A percentile compares a stretch with the other conserved stretches of the same genome.
These are phyloP conservation scores for Symphodus melops DNA, from an alignment of 2,113 vertebrate genomes.

Conservation along the genomic window DNA sequence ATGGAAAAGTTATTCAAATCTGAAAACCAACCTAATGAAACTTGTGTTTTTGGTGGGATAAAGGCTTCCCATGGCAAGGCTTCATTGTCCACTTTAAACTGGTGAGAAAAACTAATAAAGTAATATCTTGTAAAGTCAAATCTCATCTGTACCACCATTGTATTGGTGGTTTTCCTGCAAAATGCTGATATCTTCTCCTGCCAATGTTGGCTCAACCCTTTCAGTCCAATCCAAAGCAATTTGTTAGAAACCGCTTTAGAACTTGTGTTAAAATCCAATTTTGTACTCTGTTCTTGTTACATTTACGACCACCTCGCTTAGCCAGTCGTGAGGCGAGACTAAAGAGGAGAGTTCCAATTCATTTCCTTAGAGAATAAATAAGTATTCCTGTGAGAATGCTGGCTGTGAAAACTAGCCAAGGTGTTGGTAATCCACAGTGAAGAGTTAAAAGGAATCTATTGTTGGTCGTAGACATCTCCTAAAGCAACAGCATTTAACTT, in stretches of 20 bases:
- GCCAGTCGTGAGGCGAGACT: not conserved
- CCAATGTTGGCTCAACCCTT: not conserved
- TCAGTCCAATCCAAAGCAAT: conserved; percentile 4
- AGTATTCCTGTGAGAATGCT: not conserved
- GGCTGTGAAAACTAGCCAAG: not conserved
- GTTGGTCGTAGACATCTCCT: not conserved
- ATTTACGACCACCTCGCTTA: not conserved
- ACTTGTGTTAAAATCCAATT: not conserved
- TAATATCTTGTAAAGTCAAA: conserved; percentile 5
- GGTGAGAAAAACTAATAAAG: conserved; percentile 5
- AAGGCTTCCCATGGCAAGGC: conserved; percentile 3
- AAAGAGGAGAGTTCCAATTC: not conserved
- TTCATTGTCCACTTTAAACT: not conserved
- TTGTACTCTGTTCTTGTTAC: not conserved
- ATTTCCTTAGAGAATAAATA: not conserved
- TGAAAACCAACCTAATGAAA: conserved; percentile 18
- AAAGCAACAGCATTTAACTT: too few relatives aligned
- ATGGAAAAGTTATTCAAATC: conserved; percentile 31
- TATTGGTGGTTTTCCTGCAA: not conserved
- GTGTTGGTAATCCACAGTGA: not conserved
- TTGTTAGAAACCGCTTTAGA: conserved; percentile 6
- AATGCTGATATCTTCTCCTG: not conserved
- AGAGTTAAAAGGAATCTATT: not conserved
- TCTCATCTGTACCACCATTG: not conserved
- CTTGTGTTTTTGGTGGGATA: not conserved